These are phyloP conservation scores for Hucho hucho DNA, from an alignment of 2,113 vertebrate species.

Conservation along the genomic window DNA sequence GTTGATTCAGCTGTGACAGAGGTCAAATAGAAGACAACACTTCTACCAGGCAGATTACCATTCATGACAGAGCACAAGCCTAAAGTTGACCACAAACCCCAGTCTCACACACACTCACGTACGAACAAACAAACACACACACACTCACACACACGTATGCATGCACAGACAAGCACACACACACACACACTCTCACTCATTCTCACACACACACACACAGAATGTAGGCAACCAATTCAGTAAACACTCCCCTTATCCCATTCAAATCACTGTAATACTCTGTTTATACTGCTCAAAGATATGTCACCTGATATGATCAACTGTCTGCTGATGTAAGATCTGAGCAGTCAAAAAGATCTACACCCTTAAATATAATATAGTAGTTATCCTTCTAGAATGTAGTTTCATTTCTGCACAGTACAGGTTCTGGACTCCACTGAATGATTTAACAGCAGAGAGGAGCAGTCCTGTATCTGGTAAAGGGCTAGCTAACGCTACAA, in stretches of 20 bases:
- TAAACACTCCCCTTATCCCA: constrained; percentile 74
- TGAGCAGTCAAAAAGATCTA: constrained; percentile 64
- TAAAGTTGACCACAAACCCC: constrained; percentile 18
- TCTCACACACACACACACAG: constrained; percentile 53
- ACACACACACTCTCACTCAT: constrained; percentile 28
- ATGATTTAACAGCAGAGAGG: constrained; percentile 8
- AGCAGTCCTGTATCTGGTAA: constrained; percentile 17
- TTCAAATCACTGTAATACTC: constrained; percentile 69
- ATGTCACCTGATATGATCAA: constrained; percentile 78
- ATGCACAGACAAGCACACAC: constrained; percentile 16
- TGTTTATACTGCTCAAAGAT: constrained; percentile 76
- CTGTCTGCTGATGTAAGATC: constrained; percentile 64
- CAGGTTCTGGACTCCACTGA: constrained; percentile 1
- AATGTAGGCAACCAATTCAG: constrained; percentile 75
- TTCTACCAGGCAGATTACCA: neutral
- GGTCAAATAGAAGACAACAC: neutral
- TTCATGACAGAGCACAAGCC: constrained; percentile 24
- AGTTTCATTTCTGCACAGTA: neutral
- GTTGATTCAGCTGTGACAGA: constrained; percentile 32
- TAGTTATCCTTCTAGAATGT: constrained; percentile 21
- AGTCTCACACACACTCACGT: constrained; percentile 25
- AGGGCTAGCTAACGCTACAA: neutral
- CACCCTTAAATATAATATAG: constrained; percentile 33
- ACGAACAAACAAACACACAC: neutral
- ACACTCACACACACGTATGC: constrained; percentile 15